Conservation (phyloP, 2,888 invertebrate species). For the Acanthosoma haemorrhoidale region DNA sequence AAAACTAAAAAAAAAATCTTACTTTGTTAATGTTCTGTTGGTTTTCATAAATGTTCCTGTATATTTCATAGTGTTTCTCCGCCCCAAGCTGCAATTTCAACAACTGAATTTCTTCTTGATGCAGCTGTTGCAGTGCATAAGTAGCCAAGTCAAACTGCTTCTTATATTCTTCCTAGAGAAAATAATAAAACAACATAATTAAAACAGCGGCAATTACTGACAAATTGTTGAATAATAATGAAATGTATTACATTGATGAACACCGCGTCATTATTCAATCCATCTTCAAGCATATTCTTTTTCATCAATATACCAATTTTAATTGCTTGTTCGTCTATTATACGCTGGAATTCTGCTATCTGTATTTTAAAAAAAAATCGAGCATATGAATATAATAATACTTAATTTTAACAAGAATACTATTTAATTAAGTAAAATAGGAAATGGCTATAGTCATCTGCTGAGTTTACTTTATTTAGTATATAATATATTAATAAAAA, state of each 20-base stretch:
- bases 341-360: not conserved
- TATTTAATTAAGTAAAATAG: too few relatives aligned
- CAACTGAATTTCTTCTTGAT: slow-evolving; percentile 33
- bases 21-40: not conserved
- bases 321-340: slow-evolving; percentile 19
- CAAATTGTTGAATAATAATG: not conserved
- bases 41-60: not conserved
- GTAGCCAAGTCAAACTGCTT: slow-evolving; percentile 31
- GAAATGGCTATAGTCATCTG: too few relatives aligned
- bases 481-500: too few relatives aligned
- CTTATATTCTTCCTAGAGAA: slow-evolving; percentile 33
- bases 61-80: slow-evolving; percentile 26
- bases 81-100: slow-evolving; percentile 31
- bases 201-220: not conserved
- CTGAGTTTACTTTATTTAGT: too few relatives aligned
- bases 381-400: too few relatives aligned
- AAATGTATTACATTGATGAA: not conserved
- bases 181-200: slow-evolving; percentile 3
- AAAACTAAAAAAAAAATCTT: not conserved
- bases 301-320: slow-evolving; percentile 4
- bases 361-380: too few relatives aligned
- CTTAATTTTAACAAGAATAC: too few relatives aligned
- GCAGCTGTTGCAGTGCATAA: slow-evolving; percentile 27
- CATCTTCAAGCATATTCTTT: not conserved
- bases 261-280: not conserved